A percentile compares a stretch with the other conserved stretches of the same genome.
Conservation (phyloP, 2,797 vertebrate species). For the Benthosema pterotum region DNA sequence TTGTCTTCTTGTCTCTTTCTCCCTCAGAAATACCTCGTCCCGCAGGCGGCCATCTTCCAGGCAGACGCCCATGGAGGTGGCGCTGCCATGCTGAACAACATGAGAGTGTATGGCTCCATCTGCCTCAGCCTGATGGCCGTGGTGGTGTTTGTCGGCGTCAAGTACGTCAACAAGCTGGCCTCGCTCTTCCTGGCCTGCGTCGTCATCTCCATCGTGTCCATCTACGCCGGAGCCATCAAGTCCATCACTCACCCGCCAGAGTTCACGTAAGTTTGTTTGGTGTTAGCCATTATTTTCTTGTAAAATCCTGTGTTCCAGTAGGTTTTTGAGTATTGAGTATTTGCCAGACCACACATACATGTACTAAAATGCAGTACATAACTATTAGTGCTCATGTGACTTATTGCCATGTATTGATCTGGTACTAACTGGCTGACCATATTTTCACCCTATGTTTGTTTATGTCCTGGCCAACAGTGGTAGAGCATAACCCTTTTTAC, state of each 20-base stretch:
- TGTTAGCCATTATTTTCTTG: not conserved
- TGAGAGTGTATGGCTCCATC: conserved; percentile 96
- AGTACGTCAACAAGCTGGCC: conserved; percentile 98
- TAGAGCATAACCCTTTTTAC: not conserved
- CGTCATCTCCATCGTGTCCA: conserved; percentile 95
- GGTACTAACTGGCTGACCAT: not conserved
- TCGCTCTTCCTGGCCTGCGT: conserved; percentile 97
- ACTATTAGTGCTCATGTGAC: not conserved
- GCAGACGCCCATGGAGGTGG: conserved; percentile 83
- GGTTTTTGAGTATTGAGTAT: not conserved
- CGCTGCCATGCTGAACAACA: conserved; percentile 93
- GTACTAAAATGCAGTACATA: not conserved
- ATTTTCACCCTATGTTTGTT: not conserved
- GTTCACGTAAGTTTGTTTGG: conserved; percentile 89
- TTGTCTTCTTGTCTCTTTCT: not conserved
- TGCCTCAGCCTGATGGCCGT: conserved; percentile 95
- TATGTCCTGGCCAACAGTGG: not conserved
- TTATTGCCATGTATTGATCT: not conserved
- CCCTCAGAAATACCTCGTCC: conserved; percentile 92
- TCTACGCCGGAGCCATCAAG: conserved; percentile 95
- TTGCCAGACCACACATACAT: not conserved
- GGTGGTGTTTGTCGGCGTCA: conserved; percentile 97
- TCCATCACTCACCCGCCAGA: conserved; percentile 92
- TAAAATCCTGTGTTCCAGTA: not conserved
- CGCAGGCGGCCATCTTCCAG: conserved; percentile 93